These are phyloP conservation scores for Hypercompe scribonia DNA, from an alignment of 2,888 invertebrate species.

Conservation along the genomic window DNA sequence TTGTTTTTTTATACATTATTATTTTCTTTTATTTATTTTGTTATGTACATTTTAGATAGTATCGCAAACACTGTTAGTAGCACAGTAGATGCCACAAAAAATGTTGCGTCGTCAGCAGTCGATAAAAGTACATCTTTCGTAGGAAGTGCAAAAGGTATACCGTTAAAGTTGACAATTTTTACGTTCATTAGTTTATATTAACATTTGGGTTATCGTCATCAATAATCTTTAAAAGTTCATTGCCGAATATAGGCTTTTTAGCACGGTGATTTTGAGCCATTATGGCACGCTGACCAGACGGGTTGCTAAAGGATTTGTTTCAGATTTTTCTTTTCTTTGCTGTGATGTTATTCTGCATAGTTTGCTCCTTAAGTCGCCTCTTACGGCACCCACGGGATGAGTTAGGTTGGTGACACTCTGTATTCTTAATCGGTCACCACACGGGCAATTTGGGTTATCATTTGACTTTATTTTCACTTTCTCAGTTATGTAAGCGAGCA, in stretches of 20 bases:
- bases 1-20: background rate
- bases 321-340: too few relatives aligned
- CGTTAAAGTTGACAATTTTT: background rate
- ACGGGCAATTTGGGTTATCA: background rate
- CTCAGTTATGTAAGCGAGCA: slow-evolving; percentile 65
- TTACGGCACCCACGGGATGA: too few relatives aligned
- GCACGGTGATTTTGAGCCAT: too few relatives aligned
- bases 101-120: slow-evolving; percentile 55
- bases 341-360: too few relatives aligned
- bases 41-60: slow-evolving; percentile 11
- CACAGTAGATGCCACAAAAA: slow-evolving; percentile 67
- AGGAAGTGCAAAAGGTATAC: slow-evolving; percentile 59
- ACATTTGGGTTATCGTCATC: too few relatives aligned
- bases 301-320: too few relatives aligned
- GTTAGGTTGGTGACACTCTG: too few relatives aligned
- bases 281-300: too few relatives aligned
- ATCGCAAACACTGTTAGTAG: slow-evolving; percentile 20
- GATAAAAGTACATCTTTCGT: slow-evolving; percentile 58
- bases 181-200: background rate
- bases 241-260: too few relatives aligned
- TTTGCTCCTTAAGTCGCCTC: too few relatives aligned
- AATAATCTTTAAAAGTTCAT: too few relatives aligned
- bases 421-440: too few relatives aligned
- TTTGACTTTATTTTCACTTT: background rate
- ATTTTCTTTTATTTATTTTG: background rate